Conservation (phyloP, 1,140 invertebrate genomes). For the Oreohelix idahoensis region DNA sequence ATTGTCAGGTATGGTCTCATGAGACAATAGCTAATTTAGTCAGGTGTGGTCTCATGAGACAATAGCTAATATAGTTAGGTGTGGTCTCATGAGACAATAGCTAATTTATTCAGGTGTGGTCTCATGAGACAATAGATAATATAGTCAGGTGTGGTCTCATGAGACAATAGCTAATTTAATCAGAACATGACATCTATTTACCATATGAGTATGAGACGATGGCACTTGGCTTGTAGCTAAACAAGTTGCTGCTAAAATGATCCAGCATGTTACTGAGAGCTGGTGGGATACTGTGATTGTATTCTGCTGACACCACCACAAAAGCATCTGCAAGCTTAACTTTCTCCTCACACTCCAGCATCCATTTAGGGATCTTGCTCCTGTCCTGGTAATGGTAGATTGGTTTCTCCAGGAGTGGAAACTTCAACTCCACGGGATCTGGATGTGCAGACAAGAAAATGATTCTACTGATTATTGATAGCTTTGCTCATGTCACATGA, state of each 20-base stretch:
- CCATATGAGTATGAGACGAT: constrained; percentile 75
- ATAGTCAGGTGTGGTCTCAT: too few species aligned
- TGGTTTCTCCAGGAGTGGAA: constrained; percentile 69
- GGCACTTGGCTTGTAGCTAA: constrained; percentile 72
- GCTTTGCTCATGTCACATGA: too few species aligned
- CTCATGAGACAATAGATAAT: too few species aligned
- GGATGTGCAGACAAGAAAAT: not conserved
- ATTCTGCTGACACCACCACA: constrained; percentile 74
- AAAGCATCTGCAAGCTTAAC: constrained; percentile 72
- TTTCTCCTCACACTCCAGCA: constrained; percentile 66
- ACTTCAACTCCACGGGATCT: constrained; percentile 71
- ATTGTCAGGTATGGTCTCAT: too few species aligned
- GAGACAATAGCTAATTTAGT: too few species aligned
- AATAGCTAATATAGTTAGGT: too few species aligned
- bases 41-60: too few species aligned
- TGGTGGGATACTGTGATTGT: constrained; percentile 74
- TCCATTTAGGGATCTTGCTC: constrained; percentile 66
- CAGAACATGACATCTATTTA: constrained; percentile 53
- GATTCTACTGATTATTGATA: too few species aligned
- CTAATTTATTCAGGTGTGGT: too few species aligned
- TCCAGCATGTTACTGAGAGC: constrained; percentile 74
- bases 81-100: too few species aligned
- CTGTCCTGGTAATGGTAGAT: constrained; percentile 70
- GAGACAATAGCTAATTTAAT: too few species aligned
- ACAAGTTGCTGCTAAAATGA: constrained; percentile 73